Conservation (phyloP, 2,113 vertebrate species). For the Antechinus stuartii region DNA sequence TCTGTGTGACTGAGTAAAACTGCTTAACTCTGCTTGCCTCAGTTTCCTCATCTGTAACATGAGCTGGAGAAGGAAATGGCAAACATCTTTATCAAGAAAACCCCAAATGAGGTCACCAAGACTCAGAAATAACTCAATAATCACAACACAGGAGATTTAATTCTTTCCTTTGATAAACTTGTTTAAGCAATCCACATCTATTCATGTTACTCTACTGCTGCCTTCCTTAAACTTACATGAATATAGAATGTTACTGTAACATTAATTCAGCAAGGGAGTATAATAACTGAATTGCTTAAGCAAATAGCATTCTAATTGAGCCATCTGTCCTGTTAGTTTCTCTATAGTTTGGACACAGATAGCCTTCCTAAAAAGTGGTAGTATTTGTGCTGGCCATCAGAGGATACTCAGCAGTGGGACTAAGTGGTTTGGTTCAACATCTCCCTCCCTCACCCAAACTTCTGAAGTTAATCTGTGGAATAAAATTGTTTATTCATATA, state of each 20-base stretch:
- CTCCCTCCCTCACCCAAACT: not conserved
- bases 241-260: not conserved
- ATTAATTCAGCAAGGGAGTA: not conserved
- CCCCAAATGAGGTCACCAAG: no score
- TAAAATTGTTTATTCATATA: not conserved
- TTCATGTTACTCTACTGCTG: not conserved
- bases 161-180: no score
- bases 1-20: no score
- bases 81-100: no score
- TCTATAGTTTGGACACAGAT: not conserved
- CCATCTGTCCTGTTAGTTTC: not conserved
- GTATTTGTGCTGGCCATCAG: not conserved
- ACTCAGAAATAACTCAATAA: no score
- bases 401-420: not conserved
- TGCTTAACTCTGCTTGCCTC: no score
- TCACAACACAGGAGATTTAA: no score
- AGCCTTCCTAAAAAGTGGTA: not conserved
- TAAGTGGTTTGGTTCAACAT: not conserved
- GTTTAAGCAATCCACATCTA: no score
- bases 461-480: not conserved
- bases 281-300: not conserved
- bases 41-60: no score
- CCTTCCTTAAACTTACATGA: not conserved
- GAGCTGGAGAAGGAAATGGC: no score
- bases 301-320: not conserved